Percentiles rank a stretch among this genome's conserved stretches.
These are phyloP conservation scores for Lophius americanus DNA, from an alignment of 2,797 vertebrate genomes.

Conservation along the genomic window DNA sequence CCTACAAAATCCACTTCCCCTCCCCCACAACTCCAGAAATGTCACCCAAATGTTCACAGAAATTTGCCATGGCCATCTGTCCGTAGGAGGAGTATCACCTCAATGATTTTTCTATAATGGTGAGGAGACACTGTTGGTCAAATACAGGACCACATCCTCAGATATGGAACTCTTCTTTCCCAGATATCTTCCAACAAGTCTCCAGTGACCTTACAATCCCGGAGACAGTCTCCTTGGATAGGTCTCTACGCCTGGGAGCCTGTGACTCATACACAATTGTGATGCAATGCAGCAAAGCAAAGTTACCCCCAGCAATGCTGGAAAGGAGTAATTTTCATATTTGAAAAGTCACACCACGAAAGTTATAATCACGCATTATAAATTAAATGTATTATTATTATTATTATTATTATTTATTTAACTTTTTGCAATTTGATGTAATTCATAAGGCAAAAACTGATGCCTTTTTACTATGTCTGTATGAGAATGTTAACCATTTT, in stretches of 20 bases:
- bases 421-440: neutral
- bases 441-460: neutral
- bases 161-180: conserved; percentile 49
- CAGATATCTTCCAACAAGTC: conserved; percentile 42
- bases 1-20: conserved; percentile 38
- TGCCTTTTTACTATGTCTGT: neutral
- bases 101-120: conserved; percentile 55
- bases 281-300: conserved; percentile 19
- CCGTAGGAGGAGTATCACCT: conserved; percentile 60
- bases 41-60: conserved; percentile 45
- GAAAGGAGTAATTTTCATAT: neutral
- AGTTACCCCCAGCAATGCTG: conserved; percentile 6
- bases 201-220: conserved; percentile 14
- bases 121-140: conserved; percentile 36
- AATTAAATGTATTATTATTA: no score
- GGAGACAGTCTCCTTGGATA: conserved; percentile 26
- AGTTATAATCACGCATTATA: no score
- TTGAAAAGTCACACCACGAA: neutral
- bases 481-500: neutral
- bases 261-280: conserved; percentile 37
- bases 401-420: no score
- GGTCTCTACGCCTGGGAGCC: conserved; percentile 14
- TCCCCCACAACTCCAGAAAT: conserved; percentile 45
- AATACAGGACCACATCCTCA: conserved; percentile 44
- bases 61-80: conserved; percentile 66